Base-by-base conservation (phyloP, 2,797 vertebrate genomes). In the Tragelaphus eurycerus region DNA sequence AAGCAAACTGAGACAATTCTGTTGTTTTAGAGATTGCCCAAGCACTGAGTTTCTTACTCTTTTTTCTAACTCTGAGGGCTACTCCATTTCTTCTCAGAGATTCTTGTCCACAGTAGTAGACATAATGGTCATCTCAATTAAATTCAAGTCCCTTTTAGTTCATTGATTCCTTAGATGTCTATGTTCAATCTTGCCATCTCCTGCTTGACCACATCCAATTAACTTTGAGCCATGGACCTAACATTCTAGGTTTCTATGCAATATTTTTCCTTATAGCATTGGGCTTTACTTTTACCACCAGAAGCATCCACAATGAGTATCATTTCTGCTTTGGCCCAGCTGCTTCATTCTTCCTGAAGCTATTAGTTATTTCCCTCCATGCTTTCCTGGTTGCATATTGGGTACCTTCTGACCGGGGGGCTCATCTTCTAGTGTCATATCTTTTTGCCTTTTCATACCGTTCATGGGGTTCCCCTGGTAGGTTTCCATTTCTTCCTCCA, bases 271-370 rank as follows among this genome's bases (percentile, higher is more conserved):
- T 19, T 64, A n/a, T 3, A 19, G 31, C 16, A 17, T 17, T 2
- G 0, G 31, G 2, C 31, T 64, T n/a, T 17, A 4, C 16, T 64
- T 31, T 62, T 7, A 31, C 60, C 29, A 64, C 31, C 4, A 19
- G 16, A 10, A 0, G 2, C 15, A n/a, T n/a, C 7, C 7, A 17
- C 16, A n/a, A 1, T n/a, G 62, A n/a, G 7, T 64, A 3, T n/a
- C 62, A n/a, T n/a, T n/a, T 64, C 7, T 64, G 15, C 62, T 64
- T n/a, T 64, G 62, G 31, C 15, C 60, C 60, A 64, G 31, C 31
- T 0, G 3, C 15, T 17, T 2, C 31, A 2, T 17, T 64, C 31
- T n/a, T n/a, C 60, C 60, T n/a, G 60, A 9, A 64, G 31, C 31
- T n/a, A 4, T 8, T n/a, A 64, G 60, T 64, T 17, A 64, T 9